Conservation (phyloP, 2,888 invertebrate genomes). For the Capitulum mitella region DNA sequence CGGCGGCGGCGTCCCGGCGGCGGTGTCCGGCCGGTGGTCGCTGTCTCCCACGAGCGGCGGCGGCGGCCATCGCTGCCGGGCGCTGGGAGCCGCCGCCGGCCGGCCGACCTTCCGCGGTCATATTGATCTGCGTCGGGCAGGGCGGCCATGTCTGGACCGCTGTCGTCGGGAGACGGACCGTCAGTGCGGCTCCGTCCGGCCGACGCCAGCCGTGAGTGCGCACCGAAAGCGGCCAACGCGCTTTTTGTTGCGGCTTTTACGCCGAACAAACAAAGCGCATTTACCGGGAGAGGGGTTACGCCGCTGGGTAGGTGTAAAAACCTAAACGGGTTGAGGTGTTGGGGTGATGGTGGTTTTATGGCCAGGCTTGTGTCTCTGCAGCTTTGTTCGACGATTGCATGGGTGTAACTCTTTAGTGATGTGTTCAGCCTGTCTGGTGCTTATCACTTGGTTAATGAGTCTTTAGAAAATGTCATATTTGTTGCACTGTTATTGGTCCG, state of each 20-base stretch:
- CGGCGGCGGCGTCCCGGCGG: too few relatives aligned
- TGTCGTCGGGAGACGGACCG: neutral
- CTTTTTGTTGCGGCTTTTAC: neutral
- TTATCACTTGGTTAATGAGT: too few relatives aligned
- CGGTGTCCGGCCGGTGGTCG: too few relatives aligned
- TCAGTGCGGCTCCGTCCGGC: neutral
- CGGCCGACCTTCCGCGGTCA: conserved; percentile 12
- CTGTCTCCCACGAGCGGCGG: too few relatives aligned
- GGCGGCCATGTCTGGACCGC: neutral
- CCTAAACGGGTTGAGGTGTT: neutral
- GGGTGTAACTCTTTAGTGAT: too few relatives aligned
- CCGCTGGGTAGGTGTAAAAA: neutral
- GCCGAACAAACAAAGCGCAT: conserved; percentile 2
- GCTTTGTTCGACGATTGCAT: neutral
- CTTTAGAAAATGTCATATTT: too few relatives aligned
- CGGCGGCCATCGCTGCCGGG: too few relatives aligned
- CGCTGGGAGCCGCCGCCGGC: neutral
- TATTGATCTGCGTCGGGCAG: neutral
- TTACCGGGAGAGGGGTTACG: neutral
- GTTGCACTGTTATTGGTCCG: too few relatives aligned
- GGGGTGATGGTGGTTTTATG: neutral
- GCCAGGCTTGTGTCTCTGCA: neutral
- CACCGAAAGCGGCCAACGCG: neutral
- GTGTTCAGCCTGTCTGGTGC: too few relatives aligned
- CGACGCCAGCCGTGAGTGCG: neutral